Evolutionary conservation across 2,888 invertebrate species (phyloP).

Genomic region (Acrobasis repandana): DNA sequence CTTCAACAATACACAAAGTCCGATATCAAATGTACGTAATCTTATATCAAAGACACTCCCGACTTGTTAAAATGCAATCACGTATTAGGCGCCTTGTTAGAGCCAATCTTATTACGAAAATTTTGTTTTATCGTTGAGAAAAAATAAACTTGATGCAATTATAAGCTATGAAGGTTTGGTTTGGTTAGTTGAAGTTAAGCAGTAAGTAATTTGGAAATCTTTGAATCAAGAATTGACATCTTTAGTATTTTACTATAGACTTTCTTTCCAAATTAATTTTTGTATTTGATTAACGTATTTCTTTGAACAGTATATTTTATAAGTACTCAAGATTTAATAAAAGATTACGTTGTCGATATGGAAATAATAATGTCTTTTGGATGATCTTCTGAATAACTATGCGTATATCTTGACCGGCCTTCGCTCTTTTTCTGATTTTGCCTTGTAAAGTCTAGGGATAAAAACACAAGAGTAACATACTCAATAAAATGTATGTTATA

Average conservation of each 20-base stretch:
- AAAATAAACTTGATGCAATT: neutral
- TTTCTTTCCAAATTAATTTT: too few relatives aligned
- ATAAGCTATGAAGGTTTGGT: neutral
- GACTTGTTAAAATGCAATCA: conserved; percentile 2
- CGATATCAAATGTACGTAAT: neutral
- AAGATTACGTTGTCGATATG: too few relatives aligned
- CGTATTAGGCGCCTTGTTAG: neutral
- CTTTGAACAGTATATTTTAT: too few relatives aligned
- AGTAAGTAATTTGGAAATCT: neutral
- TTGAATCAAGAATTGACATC: neutral
- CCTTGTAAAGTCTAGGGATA: too few relatives aligned
- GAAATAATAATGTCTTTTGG: too few relatives aligned
- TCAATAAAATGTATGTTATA: too few relatives aligned
- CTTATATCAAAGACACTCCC: neutral
- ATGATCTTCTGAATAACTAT: too few relatives aligned
- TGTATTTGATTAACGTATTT: neutral
- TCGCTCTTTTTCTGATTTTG: too few relatives aligned
- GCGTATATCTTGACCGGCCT: too few relatives aligned
- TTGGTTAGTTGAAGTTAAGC: neutral
- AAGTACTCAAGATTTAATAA: too few relatives aligned
- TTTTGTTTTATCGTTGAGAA: neutral
- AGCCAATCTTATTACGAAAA: neutral
- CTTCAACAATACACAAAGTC: neutral
- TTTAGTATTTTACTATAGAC: neutral
- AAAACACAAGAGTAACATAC: too few relatives aligned